Base-by-base conservation (phyloP, 1,140 invertebrate genomes). In the Papilio glaucus region DNA sequence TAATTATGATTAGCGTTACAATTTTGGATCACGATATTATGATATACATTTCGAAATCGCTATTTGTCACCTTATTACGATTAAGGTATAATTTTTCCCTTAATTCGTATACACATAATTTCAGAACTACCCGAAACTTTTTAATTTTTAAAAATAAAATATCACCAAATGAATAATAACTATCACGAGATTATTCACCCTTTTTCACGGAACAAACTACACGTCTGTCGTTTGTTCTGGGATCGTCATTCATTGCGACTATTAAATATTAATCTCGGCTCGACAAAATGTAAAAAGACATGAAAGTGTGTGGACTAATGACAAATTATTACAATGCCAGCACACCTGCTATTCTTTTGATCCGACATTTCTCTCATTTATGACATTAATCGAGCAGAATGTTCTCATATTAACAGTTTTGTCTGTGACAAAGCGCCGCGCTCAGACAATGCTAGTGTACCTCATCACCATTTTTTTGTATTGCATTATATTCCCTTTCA, bases 281-380 rank as follows among this genome's bases (percentile, higher is more conserved):
- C 53, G 42, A 65, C 75, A 71, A 76, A 72, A 61, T 62, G 68
- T 77, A 84, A 80, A 86, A 81, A 83, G 75, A 84, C 82, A 83
- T 85, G 83, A 84, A 86, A 85, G 76, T 72, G 83, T 84, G 79
- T 88, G 77, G 76, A 81, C 82, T 82, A 88, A 91, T 91, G 89
- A 91, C 86, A 91, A 91, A 93, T 91, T 91, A 86, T 91, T 81
- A 88, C 89, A 91, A 93, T 91, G 87, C 49, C 82, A 79, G 85
- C 81, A 91, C 91, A 93, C 91, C 91, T 93, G 91, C 88, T 90
- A 90, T 93, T 88, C 89, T 92, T 91, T 91, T 90, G 89, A 93
- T 91, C 87, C 77, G 77, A 87, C 87, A 92, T 90, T 90, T 93
- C 88, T 92, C 89, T 92, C 91, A 91, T 93, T 93, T 93, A 91